phyloP scores from a whole-genome alignment of 2,888 invertebrate genomes.

The Macropis europaea region DNA sequence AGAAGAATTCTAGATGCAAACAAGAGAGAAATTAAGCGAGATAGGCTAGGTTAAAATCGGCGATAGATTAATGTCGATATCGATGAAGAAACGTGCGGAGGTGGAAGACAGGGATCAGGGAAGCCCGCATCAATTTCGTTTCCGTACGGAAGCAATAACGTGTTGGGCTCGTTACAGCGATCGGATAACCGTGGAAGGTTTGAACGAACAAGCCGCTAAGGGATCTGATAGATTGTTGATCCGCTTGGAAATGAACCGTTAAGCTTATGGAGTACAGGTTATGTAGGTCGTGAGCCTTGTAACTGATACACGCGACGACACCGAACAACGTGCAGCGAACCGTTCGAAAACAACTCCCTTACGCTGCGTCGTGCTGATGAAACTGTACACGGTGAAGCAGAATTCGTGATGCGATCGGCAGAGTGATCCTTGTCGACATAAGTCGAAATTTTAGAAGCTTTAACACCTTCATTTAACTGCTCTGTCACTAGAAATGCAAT shows the following conservation, averaged over 20 bases:
- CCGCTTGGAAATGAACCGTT: constrained; percentile 43
- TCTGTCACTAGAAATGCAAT: no score
- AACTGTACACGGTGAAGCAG: background rate
- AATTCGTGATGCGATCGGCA: no score
- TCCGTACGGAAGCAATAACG: constrained; percentile 11
- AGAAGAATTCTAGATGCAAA: no score
- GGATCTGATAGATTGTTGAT: constrained; percentile 41
- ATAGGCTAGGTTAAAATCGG: no score
- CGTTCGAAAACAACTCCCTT: constrained; percentile 22
- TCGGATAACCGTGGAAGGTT: constrained; percentile 20
- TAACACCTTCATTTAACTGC: no score
- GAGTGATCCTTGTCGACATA: no score
- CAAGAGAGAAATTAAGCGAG: no score
- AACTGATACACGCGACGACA: constrained; percentile 43
- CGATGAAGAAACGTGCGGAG: no score
- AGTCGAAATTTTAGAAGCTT: no score
- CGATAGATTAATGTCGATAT: background rate
- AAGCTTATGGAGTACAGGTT: constrained; percentile 23
- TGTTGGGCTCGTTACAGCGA: constrained; percentile 19
- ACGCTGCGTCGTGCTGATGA: background rate
- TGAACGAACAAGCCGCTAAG: constrained; percentile 39
- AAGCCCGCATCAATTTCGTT: constrained; percentile 21
- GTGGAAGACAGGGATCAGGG: background rate
- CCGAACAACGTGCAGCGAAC: constrained; percentile 41
- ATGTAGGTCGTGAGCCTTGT: constrained; percentile 33